Base-by-base conservation (phyloP, 2,797 vertebrate genomes). In the Choloepus didactylus region DNA sequence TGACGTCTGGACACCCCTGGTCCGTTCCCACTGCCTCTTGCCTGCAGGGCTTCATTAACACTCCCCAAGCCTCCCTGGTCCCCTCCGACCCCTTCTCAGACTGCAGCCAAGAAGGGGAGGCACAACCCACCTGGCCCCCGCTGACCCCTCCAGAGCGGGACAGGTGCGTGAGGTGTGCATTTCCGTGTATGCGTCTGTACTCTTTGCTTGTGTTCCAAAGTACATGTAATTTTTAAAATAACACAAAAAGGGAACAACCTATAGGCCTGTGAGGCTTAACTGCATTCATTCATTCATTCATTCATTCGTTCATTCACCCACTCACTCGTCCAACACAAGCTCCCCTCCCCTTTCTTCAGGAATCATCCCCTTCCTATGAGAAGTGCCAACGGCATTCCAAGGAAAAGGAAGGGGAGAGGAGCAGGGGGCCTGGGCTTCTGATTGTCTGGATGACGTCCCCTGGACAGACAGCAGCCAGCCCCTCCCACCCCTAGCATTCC, bases 161-260 rank as follows among this genome's bases (percentile, higher is more conserved):
- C 4, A 27, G 31, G 27, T 0, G 0, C 12, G 72, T 9, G 0
- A 8, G 69, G 41, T 35, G 9, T 69, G 31, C 60, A 1, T 35
- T 80, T 80, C 38, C 56, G 6, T 51, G 6, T 27, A 23, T 18
- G 67, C 35, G n/a, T 44, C 14, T 8, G 67, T 4, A 54, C 56
- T 54, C 23, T 90, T 72, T 35, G 49, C 56, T 91, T 44, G 19
- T 10, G n/a, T 66, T 70, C 87, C 81, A 46, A 95, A 95, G 51
- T 64, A 62, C 66, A 66, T 31, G 2, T n/a, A 44, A 76, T 59
- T 79, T 49, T 81, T 54, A 56, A 56, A 69, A 60, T 44, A 79
- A 85, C 51, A 66, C 60, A 75, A 64, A 49, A 31, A 19, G 38
- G 64, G 35, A 23, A 44, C 62, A 54, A 5, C 60, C 70, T 54